Conservation (phyloP, 1,140 invertebrate genomes). For the Sinonovacula constricta region DNA sequence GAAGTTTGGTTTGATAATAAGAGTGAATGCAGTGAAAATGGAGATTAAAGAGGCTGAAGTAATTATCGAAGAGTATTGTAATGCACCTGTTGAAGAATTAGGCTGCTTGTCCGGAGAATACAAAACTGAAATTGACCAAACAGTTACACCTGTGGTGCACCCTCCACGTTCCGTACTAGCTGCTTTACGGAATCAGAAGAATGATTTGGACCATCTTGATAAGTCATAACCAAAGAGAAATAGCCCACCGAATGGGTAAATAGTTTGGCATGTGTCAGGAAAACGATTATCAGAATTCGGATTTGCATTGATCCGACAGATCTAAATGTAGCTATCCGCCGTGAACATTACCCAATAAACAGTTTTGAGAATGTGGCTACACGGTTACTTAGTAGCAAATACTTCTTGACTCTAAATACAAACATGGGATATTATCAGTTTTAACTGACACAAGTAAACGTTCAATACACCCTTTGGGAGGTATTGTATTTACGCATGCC, state of each 20-base stretch:
- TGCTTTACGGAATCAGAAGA: slow-evolving; percentile 50
- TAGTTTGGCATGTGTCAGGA: slow-evolving; percentile 29
- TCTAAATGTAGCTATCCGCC: slow-evolving; percentile 79
- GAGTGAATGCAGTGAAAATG: neutral
- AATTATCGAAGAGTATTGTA: slow-evolving; percentile 20
- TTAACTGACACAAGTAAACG: slow-evolving; percentile 76
- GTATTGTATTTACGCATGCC: slow-evolving; percentile 74
- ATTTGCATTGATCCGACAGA: slow-evolving; percentile 80
- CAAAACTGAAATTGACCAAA: slow-evolving; percentile 24
- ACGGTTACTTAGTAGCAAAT: slow-evolving; percentile 50
- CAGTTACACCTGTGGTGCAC: slow-evolving; percentile 27
- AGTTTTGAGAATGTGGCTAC: slow-evolving; percentile 52
- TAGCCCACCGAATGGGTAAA: slow-evolving; percentile 54
- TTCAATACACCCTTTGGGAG: slow-evolving; percentile 79
- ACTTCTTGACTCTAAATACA: slow-evolving; percentile 56
- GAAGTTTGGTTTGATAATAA: slow-evolving; percentile 5
- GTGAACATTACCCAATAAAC: slow-evolving; percentile 56
- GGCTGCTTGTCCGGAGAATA: slow-evolving; percentile 41
- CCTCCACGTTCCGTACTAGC: slow-evolving; percentile 38
- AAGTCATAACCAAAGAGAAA: slow-evolving; percentile 37
- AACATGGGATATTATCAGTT: slow-evolving; percentile 75
- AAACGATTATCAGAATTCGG: slow-evolving; percentile 69
- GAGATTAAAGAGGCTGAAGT: slow-evolving; percentile 9
- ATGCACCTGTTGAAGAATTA: slow-evolving; percentile 25
- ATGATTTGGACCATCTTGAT: slow-evolving; percentile 45